Conservation (phyloP, 2,888 invertebrate genomes). For the Pollenia labialis region DNA sequence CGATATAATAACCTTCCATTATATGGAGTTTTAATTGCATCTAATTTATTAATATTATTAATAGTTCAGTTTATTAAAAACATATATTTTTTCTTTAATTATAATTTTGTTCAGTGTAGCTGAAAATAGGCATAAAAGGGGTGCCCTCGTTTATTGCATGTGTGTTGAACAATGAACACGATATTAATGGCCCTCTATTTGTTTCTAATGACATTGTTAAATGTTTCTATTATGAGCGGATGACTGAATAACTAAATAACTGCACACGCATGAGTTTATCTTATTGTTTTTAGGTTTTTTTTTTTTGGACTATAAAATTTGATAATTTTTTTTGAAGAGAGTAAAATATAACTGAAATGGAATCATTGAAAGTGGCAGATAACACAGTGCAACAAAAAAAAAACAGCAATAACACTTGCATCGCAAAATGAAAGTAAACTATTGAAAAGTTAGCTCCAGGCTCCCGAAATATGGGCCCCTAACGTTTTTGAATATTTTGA, state of each 20-base stretch:
- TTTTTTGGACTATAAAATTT: neutral
- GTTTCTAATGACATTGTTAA: constrained; percentile 45
- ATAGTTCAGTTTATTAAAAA: neutral
- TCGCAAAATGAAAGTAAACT: no score
- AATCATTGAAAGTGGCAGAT: neutral
- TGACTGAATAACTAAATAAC: neutral
- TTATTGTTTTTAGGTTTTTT: neutral
- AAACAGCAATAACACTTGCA: no score
- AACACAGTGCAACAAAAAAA: no score
- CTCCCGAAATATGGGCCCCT: no score
- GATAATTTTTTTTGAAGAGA: constrained; percentile 3
- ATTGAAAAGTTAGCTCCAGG: no score
- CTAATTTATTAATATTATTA: no score
- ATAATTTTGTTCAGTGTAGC: constrained; percentile 9
- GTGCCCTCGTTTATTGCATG: neutral
- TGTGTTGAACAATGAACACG: constrained; percentile 1
- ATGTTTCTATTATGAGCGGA: constrained; percentile 45
- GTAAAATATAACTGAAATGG: neutral
- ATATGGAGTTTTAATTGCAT: neutral
- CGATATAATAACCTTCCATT: neutral
- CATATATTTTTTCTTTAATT: no score
- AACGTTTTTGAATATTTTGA: no score
- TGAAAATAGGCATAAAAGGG: neutral
- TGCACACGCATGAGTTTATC: constrained; percentile 31
- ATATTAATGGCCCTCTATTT: constrained; percentile 32